A percentile compares a stretch with the other conserved stretches of the same genome.
These are phyloP conservation scores for Pristis pectinata DNA, from an alignment of 2,797 vertebrate species.

Conservation along the genomic window DNA sequence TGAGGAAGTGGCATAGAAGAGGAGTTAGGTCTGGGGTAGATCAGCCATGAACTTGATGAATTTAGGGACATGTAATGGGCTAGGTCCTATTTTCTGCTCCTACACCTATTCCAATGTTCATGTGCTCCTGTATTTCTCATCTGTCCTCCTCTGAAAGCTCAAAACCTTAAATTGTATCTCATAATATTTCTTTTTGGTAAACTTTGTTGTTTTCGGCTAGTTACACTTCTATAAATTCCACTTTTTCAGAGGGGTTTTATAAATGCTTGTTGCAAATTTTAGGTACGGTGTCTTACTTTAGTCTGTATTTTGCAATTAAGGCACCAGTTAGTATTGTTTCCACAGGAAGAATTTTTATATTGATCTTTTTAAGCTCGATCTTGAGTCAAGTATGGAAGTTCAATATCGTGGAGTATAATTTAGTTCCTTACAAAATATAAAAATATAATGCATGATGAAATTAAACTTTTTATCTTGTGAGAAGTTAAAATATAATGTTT, in stretches of 20 bases:
- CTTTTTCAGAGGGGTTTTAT: not conserved
- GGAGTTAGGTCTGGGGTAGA: too few relatives aligned
- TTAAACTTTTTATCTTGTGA: not conserved
- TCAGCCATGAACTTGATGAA: too few relatives aligned
- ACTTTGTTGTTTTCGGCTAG: not conserved
- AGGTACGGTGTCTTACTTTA: not conserved
- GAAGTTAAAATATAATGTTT: not conserved
- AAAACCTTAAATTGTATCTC: too few relatives aligned
- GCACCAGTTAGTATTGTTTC: not conserved
- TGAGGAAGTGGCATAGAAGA: too few relatives aligned
- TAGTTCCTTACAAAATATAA: not conserved
- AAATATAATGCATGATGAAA: not conserved
- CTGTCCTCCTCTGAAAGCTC: too few relatives aligned
- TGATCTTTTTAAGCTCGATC: not conserved
- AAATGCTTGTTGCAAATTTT: not conserved
- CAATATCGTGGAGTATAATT: not conserved
- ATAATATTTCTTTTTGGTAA: not conserved
- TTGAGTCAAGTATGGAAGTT: not conserved
- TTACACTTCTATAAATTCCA: not conserved
- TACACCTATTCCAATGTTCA: too few relatives aligned
- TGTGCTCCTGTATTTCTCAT: too few relatives aligned
- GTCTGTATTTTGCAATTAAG: not conserved
- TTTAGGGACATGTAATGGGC: too few relatives aligned
- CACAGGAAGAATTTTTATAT: not conserved
- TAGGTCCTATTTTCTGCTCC: too few relatives aligned